Conservation (phyloP, 2,797 vertebrate genomes). For the Xiphorhynchus erythropygius region DNA sequence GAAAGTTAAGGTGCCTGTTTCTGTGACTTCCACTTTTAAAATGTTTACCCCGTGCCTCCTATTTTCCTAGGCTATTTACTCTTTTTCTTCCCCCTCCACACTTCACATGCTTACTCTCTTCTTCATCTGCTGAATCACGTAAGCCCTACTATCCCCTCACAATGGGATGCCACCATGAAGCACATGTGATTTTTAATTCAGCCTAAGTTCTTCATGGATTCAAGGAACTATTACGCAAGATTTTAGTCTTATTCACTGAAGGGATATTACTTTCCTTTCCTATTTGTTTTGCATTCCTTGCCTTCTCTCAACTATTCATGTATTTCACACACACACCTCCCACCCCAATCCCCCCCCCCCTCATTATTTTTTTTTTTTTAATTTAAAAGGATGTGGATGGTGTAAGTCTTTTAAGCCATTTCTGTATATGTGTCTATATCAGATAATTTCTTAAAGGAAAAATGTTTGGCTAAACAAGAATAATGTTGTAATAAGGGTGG, state of each 20-base stretch:
- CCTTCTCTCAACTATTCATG: background rate
- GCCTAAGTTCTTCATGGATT: background rate
- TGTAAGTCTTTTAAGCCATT: constrained; percentile 27
- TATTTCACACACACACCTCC: background rate
- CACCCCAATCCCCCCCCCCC: background rate
- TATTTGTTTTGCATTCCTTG: background rate
- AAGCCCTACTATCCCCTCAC: background rate
- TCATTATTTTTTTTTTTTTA: background rate
- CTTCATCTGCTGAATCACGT: background rate
- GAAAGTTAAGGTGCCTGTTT: background rate
- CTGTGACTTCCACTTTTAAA: background rate
- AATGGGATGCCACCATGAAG: background rate
- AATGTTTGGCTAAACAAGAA: constrained; percentile 59
- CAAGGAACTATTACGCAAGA: background rate
- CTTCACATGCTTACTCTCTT: background rate
- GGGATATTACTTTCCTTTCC: background rate
- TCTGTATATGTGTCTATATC: constrained; percentile 11
- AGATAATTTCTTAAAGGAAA: constrained; percentile 45
- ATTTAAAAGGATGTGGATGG: background rate
- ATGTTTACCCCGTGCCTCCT: background rate
- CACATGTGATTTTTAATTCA: background rate
- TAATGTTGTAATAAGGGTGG: constrained; percentile 69
- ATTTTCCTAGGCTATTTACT: background rate
- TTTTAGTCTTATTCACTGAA: background rate
- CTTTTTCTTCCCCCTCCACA: accelerated